Percentiles rank a stretch among this genome's conserved stretches.
Conservation (phyloP, 1,140 invertebrate genomes). For the Epicauta chinensis region DNA sequence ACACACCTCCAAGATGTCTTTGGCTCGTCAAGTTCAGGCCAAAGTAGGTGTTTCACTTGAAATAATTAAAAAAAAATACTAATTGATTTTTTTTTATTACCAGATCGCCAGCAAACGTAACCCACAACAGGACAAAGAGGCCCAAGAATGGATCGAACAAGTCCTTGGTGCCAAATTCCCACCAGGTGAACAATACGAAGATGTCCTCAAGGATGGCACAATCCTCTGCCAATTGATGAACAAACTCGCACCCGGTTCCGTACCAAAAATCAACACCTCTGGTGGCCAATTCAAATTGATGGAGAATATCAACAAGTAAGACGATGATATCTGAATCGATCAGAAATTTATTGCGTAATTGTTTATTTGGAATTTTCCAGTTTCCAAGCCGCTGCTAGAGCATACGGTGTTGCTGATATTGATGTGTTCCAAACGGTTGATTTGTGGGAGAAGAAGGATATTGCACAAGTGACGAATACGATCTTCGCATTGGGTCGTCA, state of each 20-base stretch:
- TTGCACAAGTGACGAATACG: constrained; percentile 87
- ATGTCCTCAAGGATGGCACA: constrained; percentile 78
- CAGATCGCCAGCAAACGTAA: constrained; percentile 87
- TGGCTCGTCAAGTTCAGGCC: constrained; percentile 72
- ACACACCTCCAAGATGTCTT: constrained; percentile 54
- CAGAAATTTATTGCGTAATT: too few species aligned
- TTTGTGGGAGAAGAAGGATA: constrained; percentile 91
- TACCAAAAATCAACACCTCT: constrained; percentile 80
- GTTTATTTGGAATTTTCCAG: constrained; percentile 43
- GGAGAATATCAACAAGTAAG: constrained; percentile 89
- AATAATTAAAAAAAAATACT: neutral
- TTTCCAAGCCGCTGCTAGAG: constrained; percentile 83
- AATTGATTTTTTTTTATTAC: constrained; percentile 20
- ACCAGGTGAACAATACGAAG: constrained; percentile 65
- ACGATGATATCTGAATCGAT: too few species aligned
- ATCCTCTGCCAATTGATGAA: constrained; percentile 89
- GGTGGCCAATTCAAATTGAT: constrained; percentile 93
- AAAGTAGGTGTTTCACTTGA: constrained; percentile 56
- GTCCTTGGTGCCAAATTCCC: constrained; percentile 83
- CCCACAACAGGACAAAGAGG: constrained; percentile 79
- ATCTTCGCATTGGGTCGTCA: constrained; percentile 88
- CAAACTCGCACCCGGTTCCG: constrained; percentile 72
- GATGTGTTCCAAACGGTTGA: constrained; percentile 97
- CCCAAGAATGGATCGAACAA: constrained; percentile 85
- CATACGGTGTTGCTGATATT: constrained; percentile 85